Evolutionary conservation across 2,888 invertebrate species (phyloP), one percentile per base, ranked within the genome.

Genomic region (Encarsia formosa): DNA sequence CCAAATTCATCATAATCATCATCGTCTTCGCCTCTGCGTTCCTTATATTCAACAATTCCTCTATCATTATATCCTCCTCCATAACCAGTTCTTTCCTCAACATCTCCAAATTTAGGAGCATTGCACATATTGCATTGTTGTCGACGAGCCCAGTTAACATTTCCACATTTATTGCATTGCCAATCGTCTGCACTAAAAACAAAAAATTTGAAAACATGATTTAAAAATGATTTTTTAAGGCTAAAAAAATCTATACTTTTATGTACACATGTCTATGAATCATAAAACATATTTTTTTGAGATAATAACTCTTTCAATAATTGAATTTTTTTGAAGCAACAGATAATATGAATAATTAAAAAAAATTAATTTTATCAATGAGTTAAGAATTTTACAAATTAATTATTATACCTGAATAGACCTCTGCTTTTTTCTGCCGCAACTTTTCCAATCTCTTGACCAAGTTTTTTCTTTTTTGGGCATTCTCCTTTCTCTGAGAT

Each of bases 141-240:
- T 49, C 99, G 81, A 58, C 96, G 81, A 20, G 98, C 97, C 99
- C 96, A 96, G 76, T 99, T 99, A 11, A 99, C 98, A 76, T 99
- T 99, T n/a, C 97, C 97, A 78, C 99, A 99, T 75, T 97, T 97
- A 76, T 91, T 93, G 75, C 99, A 99, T 71, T 96, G 94, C 99
- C 99, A 99, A 76, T 99, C 99, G 74, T 99, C 98, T 31, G 99
- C 98, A 76, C 94, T 93, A 74, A 84, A 86, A 50, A 8, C 6
- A 31, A n/a, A n/a, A n/a, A n/a, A n/a, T n/a, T n/a, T n/a, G n/a
- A n/a, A n/a, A n/a, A n/a, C n/a, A n/a, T n/a, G n/a, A n/a, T n/a
- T n/a, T n/a, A n/a, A n/a, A n/a, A n/a, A n/a, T n/a, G n/a, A n/a
- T n/a, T n/a, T n/a, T n/a, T n/a, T n/a, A n/a, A n/a, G n/a, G n/a